These are phyloP conservation scores for Drosophila lini DNA, from an alignment of 1,140 invertebrate genomes.

Conservation along the genomic window DNA sequence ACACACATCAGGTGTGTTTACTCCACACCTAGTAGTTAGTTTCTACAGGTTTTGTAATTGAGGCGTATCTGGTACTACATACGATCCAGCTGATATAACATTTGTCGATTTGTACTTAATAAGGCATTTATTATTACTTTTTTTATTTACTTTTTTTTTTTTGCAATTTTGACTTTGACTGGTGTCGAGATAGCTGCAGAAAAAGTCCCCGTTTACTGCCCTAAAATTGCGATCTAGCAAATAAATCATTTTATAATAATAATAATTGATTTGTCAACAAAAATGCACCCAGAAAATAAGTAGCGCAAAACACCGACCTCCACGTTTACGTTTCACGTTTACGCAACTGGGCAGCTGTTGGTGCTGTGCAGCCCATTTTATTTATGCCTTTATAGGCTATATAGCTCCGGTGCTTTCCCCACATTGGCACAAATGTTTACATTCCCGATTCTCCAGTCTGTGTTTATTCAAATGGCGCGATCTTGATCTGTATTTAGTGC, in stretches of 20 bases:
- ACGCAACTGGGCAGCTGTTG: conserved; percentile 22
- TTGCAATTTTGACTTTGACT: conserved; percentile 17
- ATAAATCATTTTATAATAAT: conserved; percentile 39
- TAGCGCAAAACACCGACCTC: not conserved
- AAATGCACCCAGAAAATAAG: conserved; percentile 31
- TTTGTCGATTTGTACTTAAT: conserved; percentile 9
- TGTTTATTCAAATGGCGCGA: conserved; percentile 37
- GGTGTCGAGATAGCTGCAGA: conserved; percentile 29
- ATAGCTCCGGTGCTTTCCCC: conserved; percentile 32
- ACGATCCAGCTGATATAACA: conserved; percentile 23
- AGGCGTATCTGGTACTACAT: conserved; percentile 12
- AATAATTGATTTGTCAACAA: conserved; percentile 46
- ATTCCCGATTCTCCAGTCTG: not conserved
- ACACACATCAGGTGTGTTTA: not conserved
- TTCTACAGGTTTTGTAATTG: conserved; percentile 3
- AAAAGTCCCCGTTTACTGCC: conserved; percentile 43
- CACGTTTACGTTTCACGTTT: conserved; percentile 3
- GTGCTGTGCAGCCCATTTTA: conserved; percentile 18
- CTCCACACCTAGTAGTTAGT: not conserved
- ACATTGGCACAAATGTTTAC: conserved; percentile 32
- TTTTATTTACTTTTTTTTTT: conserved; percentile 14
- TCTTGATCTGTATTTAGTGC: conserved; percentile 17
- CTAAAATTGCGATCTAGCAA: conserved; percentile 33
- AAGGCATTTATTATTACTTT: not conserved
- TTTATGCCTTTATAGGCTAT: conserved; percentile 1